A percentile compares a stretch with the other conserved stretches of the same genome.
Conservation (phyloP, 2,888 invertebrate species). For the Philereme vetulata region DNA sequence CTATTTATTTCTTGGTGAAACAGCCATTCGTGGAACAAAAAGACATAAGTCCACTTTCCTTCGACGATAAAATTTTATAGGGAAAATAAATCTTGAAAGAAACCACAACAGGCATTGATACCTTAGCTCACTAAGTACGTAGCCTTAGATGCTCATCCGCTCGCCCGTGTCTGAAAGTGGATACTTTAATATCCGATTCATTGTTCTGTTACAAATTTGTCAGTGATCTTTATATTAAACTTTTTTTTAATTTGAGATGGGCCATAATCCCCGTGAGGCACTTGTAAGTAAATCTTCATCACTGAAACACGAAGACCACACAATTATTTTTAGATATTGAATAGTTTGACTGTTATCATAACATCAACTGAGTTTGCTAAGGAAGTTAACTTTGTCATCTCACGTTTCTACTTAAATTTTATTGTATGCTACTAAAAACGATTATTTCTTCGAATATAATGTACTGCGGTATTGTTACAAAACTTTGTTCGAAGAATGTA, state of each 20-base stretch:
- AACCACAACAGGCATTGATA: conserved; percentile 29
- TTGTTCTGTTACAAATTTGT: conserved; percentile 84
- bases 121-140: conserved; percentile 50
- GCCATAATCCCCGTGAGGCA: conserved; percentile 75
- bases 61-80: conserved; percentile 21
- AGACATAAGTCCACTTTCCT: conserved; percentile 4
- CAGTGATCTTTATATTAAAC: conserved; percentile 83
- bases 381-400: conserved; percentile 38
- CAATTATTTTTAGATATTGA: conserved; percentile 63
- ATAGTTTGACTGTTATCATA: conserved; percentile 26
- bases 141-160: conserved; percentile 68
- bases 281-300: conserved; percentile 74
- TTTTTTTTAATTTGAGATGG: conserved; percentile 78
- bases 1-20: not conserved
- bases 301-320: conserved; percentile 71
- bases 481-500: conserved; percentile 47
- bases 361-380: conserved; percentile 24
- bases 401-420: conserved; percentile 32
- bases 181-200: conserved; percentile 83
- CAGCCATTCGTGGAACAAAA: conserved; percentile 9
- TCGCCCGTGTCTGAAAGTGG: conserved; percentile 79
- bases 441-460: conserved; percentile 34
- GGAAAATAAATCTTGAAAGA: conserved; percentile 21
- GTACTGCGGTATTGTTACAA: conserved; percentile 33
- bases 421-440: conserved; percentile 28